phyloP scores from a whole-genome alignment of 1,140 invertebrate species.

The Cydia splendana region DNA sequence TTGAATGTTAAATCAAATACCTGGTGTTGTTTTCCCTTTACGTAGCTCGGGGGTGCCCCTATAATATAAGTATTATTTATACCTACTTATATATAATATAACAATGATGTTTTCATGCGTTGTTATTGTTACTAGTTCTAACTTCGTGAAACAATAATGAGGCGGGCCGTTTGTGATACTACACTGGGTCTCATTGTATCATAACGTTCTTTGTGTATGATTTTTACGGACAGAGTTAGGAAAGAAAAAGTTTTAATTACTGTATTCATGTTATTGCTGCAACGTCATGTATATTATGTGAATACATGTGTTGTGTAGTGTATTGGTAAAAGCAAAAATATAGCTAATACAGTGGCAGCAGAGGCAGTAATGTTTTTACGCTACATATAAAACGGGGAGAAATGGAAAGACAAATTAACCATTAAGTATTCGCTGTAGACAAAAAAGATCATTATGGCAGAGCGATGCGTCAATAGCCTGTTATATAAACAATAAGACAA shows the following conservation, averaged over 20 bases:
- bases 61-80: neutral
- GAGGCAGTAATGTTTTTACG: too few relatives aligned
- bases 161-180: neutral
- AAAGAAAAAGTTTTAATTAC: neutral
- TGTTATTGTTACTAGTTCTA: conserved; percentile 6
- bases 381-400: too few relatives aligned
- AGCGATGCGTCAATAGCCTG: neutral
- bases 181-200: neutral
- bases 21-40: too few relatives aligned
- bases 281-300: neutral
- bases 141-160: conserved; percentile 11
- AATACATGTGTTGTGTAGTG: neutral
- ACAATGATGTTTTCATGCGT: neutral
- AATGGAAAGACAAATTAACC: too few relatives aligned
- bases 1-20: too few relatives aligned
- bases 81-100: neutral
- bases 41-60: too few relatives aligned
- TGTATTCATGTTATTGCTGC: neutral
- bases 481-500: conserved; percentile 10
- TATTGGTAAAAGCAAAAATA: too few relatives aligned
- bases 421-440: neutral
- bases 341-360: too few relatives aligned
- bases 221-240: neutral
- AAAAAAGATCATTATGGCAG: neutral
- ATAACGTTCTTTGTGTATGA: neutral